A percentile compares a stretch with the other conserved stretches of the same genome.
Evolutionary conservation across 2,888 invertebrate species (phyloP).

Genomic region (Philonicus albiceps): DNA sequence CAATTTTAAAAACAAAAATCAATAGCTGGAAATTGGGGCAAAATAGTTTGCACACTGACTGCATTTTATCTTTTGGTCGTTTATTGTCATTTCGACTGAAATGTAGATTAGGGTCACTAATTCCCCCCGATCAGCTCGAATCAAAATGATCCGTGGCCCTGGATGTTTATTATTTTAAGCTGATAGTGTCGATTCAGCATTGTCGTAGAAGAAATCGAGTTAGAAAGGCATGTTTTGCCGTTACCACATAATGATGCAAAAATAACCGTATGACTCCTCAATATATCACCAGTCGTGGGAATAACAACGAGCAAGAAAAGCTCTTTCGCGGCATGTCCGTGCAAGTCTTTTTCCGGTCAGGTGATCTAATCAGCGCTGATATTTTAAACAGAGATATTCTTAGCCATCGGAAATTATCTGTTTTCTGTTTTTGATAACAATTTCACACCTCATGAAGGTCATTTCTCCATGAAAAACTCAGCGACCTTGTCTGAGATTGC

Average conservation of each 20-base stretch:
- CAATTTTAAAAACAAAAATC: not conserved
- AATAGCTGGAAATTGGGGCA: not conserved
- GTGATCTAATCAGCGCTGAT: conserved; percentile 24
- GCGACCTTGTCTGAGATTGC: conserved; percentile 22
- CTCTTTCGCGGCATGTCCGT: not conserved
- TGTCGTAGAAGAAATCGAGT: not conserved
- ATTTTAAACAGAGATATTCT: conserved; percentile 34
- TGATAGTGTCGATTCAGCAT: not conserved
- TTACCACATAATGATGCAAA: conserved; percentile 20
- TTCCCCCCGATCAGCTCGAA: not conserved
- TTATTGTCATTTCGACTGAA: not conserved
- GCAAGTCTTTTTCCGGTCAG: conserved; percentile 21
- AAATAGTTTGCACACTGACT: not conserved
- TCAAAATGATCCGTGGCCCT: not conserved
- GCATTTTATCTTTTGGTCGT: not conserved
- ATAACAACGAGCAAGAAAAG: conserved; percentile 13
- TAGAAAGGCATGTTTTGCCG: not conserved
- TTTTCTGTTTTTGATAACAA: conserved; percentile 24
- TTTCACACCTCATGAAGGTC: conserved; percentile 19
- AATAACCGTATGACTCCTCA: conserved; percentile 23
- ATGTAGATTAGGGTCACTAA: not conserved
- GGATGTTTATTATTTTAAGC: not conserved
- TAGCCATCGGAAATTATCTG: conserved; percentile 27
- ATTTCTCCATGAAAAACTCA: not conserved
- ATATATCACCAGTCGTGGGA: conserved; percentile 9